phyloP scores from a whole-genome alignment of 2,113 vertebrate genomes.

The Bos javanicus region DNA sequence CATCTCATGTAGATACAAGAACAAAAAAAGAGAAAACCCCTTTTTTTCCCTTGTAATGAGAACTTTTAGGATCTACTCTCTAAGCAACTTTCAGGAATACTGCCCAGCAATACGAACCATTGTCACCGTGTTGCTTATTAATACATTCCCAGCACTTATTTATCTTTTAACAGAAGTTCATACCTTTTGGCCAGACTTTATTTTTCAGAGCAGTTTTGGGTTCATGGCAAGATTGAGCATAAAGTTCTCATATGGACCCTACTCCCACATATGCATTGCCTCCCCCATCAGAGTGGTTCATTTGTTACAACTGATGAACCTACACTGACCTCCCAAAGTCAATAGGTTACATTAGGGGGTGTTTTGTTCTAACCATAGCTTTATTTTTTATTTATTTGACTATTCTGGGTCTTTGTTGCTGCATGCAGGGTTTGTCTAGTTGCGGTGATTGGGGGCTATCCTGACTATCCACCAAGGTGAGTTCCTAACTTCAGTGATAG shows the following conservation, averaged over 20 bases:
- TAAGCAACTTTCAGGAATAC: background rate
- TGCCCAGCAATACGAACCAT: background rate
- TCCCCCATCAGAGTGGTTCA: background rate
- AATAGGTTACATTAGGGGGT: background rate
- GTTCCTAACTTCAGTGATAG: background rate
- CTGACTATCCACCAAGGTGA: background rate
- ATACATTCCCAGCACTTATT: background rate
- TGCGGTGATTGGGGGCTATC: accelerated
- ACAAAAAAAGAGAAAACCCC: background rate
- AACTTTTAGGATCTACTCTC: background rate
- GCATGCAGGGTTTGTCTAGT: background rate
- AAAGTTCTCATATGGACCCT: background rate
- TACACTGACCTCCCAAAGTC: background rate
- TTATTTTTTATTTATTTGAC: background rate
- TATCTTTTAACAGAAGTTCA: background rate
- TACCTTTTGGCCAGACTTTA: background rate
- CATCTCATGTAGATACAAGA: background rate
- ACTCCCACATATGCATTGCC: too few species aligned
- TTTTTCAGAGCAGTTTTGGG: background rate
- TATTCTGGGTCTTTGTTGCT: background rate
- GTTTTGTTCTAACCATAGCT: background rate
- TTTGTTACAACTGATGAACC: background rate
- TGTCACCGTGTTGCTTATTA: background rate
- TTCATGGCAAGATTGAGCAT: background rate
- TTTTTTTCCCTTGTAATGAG: background rate